Percentiles rank a stretch among this genome's conserved stretches.
phyloP scores from a whole-genome alignment of 2,888 invertebrate species.

The Epsilonema sp. region DNA sequence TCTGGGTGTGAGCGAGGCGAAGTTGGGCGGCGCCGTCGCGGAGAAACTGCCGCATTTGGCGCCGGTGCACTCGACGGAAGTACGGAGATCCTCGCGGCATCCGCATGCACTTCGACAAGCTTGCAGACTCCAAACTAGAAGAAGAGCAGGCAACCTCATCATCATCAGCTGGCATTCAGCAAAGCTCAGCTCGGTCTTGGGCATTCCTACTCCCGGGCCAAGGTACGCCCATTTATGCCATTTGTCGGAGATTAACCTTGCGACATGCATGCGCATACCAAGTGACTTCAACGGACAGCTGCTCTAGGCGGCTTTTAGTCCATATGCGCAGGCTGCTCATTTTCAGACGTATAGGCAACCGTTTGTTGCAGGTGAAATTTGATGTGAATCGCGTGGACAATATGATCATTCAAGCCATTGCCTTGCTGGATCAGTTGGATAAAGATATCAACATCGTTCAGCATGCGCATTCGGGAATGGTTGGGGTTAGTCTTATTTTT shows the following conservation, averaged over 20 bases:
- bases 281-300: no score
- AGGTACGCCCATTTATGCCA: constrained; percentile 30
- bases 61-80: constrained; percentile 55
- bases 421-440: constrained; percentile 83
- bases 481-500: constrained; percentile 25
- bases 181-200: constrained; percentile 88
- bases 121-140: constrained; percentile 20
- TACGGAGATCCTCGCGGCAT: constrained; percentile 48
- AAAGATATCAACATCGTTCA: constrained; percentile 97
- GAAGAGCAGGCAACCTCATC: constrained; percentile 26
- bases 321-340: no score
- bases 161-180: constrained; percentile 55
- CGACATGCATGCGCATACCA: no score
- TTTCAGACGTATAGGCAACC: not conserved
- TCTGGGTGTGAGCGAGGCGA: constrained; percentile 63
- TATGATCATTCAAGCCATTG: constrained; percentile 98
- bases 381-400: constrained; percentile 95
- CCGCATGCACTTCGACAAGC: constrained; percentile 34
- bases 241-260: not conserved
- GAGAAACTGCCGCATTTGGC: constrained; percentile 54
- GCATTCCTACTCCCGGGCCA: constrained; percentile 87
- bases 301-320: no score
- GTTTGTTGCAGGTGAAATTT: constrained; percentile 55
- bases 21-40: constrained; percentile 67
- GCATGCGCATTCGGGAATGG: constrained; percentile 73